Evolutionary conservation across 2,888 invertebrate genomes (phyloP).

Genomic region (Saturnia pavonia): DNA sequence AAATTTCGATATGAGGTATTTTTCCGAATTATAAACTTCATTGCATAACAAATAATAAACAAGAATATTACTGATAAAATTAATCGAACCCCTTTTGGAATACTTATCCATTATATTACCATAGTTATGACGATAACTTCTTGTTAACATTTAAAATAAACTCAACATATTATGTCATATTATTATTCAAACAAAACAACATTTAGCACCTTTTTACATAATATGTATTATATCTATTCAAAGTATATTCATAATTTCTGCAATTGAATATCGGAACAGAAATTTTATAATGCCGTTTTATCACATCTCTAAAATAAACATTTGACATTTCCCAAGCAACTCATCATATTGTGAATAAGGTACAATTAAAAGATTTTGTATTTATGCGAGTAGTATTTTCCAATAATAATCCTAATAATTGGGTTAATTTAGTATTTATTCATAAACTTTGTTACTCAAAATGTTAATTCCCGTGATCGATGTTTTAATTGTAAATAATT

Average conservation of each 20-base stretch:
- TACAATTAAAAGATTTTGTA: background rate
- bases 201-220: background rate
- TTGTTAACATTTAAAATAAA: background rate
- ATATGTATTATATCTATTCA: background rate
- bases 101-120: background rate
- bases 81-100: background rate
- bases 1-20: no score
- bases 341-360: background rate
- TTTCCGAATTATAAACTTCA: no score
- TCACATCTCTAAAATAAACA: background rate
- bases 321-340: background rate
- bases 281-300: background rate
- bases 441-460: conserved; percentile 24
- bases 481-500: conserved; percentile 12
- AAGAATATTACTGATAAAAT: background rate
- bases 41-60: background rate
- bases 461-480: conserved; percentile 17
- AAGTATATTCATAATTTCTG: background rate
- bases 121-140: no score
- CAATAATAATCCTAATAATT: conserved; percentile 23
- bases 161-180: background rate
- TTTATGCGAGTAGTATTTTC: background rate
- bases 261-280: background rate
- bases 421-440: conserved; percentile 25
- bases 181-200: background rate